These are phyloP conservation scores for Pandemis corylana DNA, from an alignment of 2,888 invertebrate species.

Conservation along the genomic window DNA sequence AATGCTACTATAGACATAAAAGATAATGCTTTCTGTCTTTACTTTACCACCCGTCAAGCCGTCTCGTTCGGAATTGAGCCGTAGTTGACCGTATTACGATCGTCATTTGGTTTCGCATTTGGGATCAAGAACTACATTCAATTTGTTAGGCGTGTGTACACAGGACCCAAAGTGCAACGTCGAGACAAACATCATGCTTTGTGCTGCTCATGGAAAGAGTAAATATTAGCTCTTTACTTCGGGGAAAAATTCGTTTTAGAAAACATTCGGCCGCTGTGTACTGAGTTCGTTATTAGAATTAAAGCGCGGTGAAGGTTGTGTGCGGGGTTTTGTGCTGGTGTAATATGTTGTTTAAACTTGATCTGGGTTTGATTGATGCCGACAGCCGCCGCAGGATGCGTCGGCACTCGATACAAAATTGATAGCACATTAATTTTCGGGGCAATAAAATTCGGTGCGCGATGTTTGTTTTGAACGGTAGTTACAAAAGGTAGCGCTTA, in stretches of 20 bases:
- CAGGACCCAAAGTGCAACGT: conserved; percentile 83
- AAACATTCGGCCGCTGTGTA: conserved; percentile 77
- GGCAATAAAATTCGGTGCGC: conserved; percentile 59
- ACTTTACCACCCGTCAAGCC: conserved; percentile 48
- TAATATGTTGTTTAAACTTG: conserved; percentile 61
- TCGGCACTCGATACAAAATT: conserved; percentile 57
- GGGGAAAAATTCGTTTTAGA: conserved; percentile 81
- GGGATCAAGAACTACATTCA: conserved; percentile 56
- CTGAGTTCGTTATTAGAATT: conserved; percentile 82
- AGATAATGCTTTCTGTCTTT: conserved; percentile 73
- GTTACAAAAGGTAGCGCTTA: conserved; percentile 51
- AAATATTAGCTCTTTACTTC: conserved; percentile 81
- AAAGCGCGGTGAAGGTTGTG: conserved; percentile 61
- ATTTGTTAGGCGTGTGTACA: conserved; percentile 80
- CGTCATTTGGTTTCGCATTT: conserved; percentile 47
- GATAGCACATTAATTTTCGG: conserved; percentile 71
- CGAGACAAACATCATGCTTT: conserved; percentile 80
- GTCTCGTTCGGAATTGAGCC: conserved; percentile 50
- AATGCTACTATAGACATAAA: conserved; percentile 80
- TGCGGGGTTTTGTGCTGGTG: conserved; percentile 60
- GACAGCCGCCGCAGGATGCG: conserved; percentile 51
- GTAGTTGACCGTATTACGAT: conserved; percentile 52
- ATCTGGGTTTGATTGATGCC: conserved; percentile 57
- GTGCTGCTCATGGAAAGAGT: conserved; percentile 78
- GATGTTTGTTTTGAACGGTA: conserved; percentile 67